phyloP scores from a whole-genome alignment of 1,140 invertebrate genomes.

The Holotrichia oblita region DNA sequence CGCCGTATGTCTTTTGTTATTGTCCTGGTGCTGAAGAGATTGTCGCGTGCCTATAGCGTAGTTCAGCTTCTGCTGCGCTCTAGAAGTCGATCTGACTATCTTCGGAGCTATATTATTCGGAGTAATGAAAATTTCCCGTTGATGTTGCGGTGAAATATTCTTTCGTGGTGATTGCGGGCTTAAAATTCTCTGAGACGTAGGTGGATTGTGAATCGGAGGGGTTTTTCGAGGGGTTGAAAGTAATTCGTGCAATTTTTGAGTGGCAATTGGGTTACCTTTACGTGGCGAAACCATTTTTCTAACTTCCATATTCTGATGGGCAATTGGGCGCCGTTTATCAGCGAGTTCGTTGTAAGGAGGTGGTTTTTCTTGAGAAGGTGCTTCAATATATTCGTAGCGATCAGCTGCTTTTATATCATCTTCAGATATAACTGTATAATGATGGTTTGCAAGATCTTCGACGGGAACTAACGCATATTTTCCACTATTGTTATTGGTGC shows the following conservation, averaged over 20 bases:
- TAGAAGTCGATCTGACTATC: conserved; percentile 56
- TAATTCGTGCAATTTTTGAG: conserved; percentile 78
- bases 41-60: conserved; percentile 60
- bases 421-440: conserved; percentile 46
- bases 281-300: conserved; percentile 52
- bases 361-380: conserved; percentile 23
- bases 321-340: conserved; percentile 2
- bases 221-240: conserved; percentile 74
- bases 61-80: conserved; percentile 67
- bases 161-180: conserved; percentile 48
- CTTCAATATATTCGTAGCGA: conserved; percentile 51
- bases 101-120: conserved; percentile 41
- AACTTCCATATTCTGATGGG: conserved; percentile 48
- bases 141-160: conserved; percentile 42
- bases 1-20: conserved; percentile 56
- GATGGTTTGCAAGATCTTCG: conserved; percentile 17
- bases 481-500: conserved; percentile 50
- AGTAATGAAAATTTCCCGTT: conserved; percentile 37
- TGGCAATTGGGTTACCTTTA: conserved; percentile 68
- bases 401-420: conserved; percentile 41
- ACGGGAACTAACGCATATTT: conserved; percentile 63
- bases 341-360: conserved; percentile 33
- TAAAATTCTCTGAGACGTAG: conserved; percentile 62
- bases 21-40: neutral
- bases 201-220: conserved; percentile 57